Evolutionary conservation across 1,140 invertebrate species (phyloP).

Genomic region (Drosophila sturtevanti): DNA sequence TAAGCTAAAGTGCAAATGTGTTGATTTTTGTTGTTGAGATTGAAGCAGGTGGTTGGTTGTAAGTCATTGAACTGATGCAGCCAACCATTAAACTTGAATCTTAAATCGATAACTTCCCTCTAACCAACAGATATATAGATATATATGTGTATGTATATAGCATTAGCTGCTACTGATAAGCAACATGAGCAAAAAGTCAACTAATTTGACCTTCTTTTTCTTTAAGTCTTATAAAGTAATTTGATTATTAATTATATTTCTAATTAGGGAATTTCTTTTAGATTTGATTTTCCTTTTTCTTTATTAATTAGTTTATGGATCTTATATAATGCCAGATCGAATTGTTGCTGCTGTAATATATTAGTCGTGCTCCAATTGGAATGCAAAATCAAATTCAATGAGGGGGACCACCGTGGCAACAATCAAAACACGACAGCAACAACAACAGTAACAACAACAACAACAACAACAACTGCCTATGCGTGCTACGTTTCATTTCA

Average conservation of each 20-base stretch:
- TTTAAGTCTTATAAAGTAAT: too few relatives aligned
- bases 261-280: neutral
- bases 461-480: conserved; percentile 42
- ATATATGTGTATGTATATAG: too few relatives aligned
- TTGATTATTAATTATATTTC: too few relatives aligned
- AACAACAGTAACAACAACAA: conserved; percentile 27
- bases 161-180: too few relatives aligned
- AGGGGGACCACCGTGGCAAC: conserved; percentile 64
- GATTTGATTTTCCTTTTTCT: too few relatives aligned
- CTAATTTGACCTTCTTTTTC: too few relatives aligned
- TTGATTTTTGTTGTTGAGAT: conserved; percentile 66
- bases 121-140: neutral
- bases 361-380: conserved; percentile 77
- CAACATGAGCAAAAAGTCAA: too few relatives aligned
- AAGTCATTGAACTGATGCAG: conserved; percentile 63
- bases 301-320: conserved; percentile 60
- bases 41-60: conserved; percentile 63
- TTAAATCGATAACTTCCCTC: conserved; percentile 37
- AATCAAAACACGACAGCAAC: conserved; percentile 39
- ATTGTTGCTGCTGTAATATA: conserved; percentile 60
- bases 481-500: conserved; percentile 79
- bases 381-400: conserved; percentile 70
- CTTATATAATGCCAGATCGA: conserved; percentile 45
- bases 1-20: conserved; percentile 64
- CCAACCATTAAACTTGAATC: conserved; percentile 34